A percentile compares a stretch with the other conserved stretches of the same genome.
phyloP scores from a whole-genome alignment of 1,140 invertebrate species.

The Listronotus bonariensis region DNA sequence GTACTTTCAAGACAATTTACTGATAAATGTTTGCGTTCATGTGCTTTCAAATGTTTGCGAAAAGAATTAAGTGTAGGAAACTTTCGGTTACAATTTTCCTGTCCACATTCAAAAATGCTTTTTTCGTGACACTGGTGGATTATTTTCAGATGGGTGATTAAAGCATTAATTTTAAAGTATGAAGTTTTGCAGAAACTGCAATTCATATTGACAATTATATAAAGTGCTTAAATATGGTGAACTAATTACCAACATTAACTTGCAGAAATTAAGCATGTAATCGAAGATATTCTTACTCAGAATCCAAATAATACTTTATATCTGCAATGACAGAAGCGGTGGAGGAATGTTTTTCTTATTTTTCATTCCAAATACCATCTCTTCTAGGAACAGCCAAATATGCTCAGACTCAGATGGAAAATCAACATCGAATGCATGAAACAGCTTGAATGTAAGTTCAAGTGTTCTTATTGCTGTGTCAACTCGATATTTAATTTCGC shows the following conservation, averaged over 20 bases:
- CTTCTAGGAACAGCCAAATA: not conserved
- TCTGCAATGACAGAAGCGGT: not conserved
- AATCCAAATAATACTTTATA: not conserved
- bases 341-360: not conserved
- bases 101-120: not conserved
- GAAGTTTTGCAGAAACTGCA: not conserved
- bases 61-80: slow-evolving; percentile 6
- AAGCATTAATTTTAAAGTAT: too few species aligned
- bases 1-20: too few species aligned
- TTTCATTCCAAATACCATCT: not conserved
- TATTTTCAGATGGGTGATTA: slow-evolving; percentile 4
- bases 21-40: not conserved
- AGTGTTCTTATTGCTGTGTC: too few species aligned
- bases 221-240: not conserved
- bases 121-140: slow-evolving; percentile 1
- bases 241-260: not conserved
- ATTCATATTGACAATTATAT: not conserved
- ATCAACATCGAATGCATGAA: not conserved
- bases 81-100: not conserved
- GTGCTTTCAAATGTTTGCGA: slow-evolving; percentile 4
- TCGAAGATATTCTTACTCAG: not conserved
- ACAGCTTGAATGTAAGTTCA: not conserved
- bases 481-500: too few species aligned
- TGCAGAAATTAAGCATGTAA: not conserved
- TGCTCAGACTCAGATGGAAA: slow-evolving; percentile 1